phyloP scores from a whole-genome alignment of 2,113 vertebrate genomes.

The Platycercus adscitus region DNA sequence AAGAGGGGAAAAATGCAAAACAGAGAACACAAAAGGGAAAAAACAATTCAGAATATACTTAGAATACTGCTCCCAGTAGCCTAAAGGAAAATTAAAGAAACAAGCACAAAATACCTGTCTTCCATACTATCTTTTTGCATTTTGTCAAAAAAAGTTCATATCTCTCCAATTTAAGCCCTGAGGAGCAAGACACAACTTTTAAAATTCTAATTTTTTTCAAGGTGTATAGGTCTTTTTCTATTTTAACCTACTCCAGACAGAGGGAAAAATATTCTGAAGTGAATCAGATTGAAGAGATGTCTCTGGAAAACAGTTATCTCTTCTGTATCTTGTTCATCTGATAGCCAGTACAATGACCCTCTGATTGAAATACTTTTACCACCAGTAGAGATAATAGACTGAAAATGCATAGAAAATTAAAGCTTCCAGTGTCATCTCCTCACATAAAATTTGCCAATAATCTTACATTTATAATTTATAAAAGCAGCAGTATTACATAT shows the following conservation, averaged over 20 bases:
- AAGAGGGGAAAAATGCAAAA: background rate
- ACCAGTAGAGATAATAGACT: background rate
- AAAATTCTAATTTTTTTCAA: background rate
- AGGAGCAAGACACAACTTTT: background rate
- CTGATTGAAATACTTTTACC: background rate
- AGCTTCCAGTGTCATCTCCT: background rate
- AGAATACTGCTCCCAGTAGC: background rate
- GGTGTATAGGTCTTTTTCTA: background rate
- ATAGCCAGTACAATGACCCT: background rate
- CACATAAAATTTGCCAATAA: background rate
- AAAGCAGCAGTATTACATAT: background rate
- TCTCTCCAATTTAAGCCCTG: background rate
- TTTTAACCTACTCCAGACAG: background rate
- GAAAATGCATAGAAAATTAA: constrained; percentile 14
- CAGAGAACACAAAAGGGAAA: background rate
- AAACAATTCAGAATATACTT: background rate
- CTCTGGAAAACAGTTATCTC: background rate
- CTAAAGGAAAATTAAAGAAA: background rate
- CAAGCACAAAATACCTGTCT: background rate
- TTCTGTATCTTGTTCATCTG: background rate
- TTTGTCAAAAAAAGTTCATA: background rate
- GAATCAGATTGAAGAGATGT: background rate
- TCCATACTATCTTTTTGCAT: background rate
- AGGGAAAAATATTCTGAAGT: background rate
- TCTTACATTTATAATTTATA: background rate